Evolutionary conservation across 2,797 vertebrate species (phyloP).

Genomic region (Dendrocincla tyrannina): DNA sequence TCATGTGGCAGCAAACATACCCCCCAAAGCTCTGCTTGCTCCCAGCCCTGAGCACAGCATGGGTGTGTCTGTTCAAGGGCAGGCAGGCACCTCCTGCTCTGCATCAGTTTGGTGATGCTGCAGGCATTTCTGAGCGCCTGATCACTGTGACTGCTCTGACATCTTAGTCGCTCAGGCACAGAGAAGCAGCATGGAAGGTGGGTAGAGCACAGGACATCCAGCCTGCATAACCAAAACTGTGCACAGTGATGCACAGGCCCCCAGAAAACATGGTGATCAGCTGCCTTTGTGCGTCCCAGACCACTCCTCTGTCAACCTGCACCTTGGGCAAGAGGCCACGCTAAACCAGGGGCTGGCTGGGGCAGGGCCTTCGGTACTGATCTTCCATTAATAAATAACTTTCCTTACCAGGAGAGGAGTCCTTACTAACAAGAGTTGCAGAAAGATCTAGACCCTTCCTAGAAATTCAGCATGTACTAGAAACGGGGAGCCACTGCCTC

Average conservation of each 20-base stretch:
- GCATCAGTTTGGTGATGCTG: background rate
- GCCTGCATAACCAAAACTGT: accelerated
- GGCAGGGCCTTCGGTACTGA: background rate
- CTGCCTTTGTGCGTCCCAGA: background rate
- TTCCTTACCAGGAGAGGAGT: background rate
- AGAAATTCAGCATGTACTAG: background rate
- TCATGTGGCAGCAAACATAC: background rate
- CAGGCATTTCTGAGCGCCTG: accelerated
- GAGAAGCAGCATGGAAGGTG: background rate
- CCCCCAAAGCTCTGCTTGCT: background rate
- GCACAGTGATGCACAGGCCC: background rate
- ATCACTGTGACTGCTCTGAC: background rate
- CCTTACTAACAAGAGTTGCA: background rate
- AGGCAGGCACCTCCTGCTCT: background rate
- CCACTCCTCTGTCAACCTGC: background rate
- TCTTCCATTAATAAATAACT: background rate
- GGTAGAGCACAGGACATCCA: background rate
- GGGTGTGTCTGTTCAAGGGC: background rate
- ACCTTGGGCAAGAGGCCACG: background rate
- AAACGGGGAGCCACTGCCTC: background rate
- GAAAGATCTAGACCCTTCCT: background rate
- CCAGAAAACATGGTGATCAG: accelerated
- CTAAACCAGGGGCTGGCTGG: background rate
- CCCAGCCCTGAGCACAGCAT: background rate
- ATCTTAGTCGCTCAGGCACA: background rate